phyloP scores from a whole-genome alignment of 2,797 vertebrate species.

The Helostoma temminkii region DNA sequence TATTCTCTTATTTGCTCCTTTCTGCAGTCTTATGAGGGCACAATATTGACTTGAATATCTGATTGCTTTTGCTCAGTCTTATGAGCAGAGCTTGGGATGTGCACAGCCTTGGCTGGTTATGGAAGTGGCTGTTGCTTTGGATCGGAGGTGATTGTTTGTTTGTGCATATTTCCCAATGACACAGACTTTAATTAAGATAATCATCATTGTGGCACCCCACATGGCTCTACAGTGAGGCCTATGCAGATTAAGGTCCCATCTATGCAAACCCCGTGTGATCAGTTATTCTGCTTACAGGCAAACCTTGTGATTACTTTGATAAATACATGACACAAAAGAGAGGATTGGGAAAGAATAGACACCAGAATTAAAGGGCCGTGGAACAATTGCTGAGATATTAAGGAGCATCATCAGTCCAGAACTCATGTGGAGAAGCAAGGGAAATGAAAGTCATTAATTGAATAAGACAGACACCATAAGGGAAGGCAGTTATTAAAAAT shows the following conservation, averaged over 20 bases:
- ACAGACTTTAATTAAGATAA: conserved; percentile 84
- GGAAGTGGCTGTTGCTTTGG: conserved; percentile 50
- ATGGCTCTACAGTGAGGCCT: conserved; percentile 60
- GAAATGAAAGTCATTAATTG: conserved; percentile 70
- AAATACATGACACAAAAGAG: conserved; percentile 75
- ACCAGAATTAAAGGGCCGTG: conserved; percentile 47
- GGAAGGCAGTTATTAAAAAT: conserved; percentile 61
- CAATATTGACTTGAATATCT: conserved; percentile 74
- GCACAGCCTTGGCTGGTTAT: conserved; percentile 27
- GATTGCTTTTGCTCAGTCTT: conserved; percentile 58
- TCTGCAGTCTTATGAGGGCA: conserved; percentile 51
- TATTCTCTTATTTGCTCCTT: conserved; percentile 59
- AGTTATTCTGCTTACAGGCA: conserved; percentile 66
- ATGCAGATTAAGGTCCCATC: conserved; percentile 63
- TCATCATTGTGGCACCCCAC: conserved; percentile 69
- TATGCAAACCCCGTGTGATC: conserved; percentile 54
- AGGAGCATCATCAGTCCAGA: conserved; percentile 53
- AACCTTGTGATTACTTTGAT: conserved; percentile 75
- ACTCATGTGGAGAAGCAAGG: conserved; percentile 30
- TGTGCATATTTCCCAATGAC: conserved; percentile 79
- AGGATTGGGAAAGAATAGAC: conserved; percentile 34
- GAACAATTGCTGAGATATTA: conserved; percentile 66
- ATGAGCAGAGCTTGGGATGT: conserved; percentile 42
- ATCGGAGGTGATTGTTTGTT: conserved; percentile 73
- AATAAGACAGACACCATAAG: conserved; percentile 55